A percentile compares a stretch with the other conserved stretches of the same genome.
phyloP scores from a whole-genome alignment of 2,797 vertebrate species.

The Syngnathus acus region DNA sequence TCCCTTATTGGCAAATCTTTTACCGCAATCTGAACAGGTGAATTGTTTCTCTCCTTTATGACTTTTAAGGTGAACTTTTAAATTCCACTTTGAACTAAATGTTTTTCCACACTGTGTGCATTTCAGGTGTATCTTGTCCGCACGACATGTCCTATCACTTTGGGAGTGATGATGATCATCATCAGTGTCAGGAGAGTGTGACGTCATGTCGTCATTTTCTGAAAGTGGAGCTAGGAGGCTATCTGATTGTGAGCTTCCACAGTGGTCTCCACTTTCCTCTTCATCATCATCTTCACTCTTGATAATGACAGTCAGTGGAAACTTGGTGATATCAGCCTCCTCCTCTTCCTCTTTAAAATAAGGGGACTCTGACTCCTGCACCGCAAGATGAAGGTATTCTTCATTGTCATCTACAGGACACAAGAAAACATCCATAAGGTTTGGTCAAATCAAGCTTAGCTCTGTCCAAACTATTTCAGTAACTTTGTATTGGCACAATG shows the following conservation, averaged over 20 bases:
- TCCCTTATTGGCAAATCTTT: not conserved
- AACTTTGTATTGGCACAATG: no score
- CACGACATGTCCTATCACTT: not conserved
- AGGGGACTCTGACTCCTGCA: no score
- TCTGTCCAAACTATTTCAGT: no score
- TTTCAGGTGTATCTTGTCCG: not conserved
- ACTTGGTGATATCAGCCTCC: not conserved
- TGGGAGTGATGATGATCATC: not conserved
- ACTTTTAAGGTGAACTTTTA: not conserved
- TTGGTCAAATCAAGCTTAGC: no score
- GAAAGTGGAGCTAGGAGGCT: not conserved
- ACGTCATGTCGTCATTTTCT: not conserved
- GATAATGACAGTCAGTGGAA: not conserved
- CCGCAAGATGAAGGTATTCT: not conserved
- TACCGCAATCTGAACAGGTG: not conserved
- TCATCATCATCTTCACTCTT: not conserved
- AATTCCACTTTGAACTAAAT: not conserved
- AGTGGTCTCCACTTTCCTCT: not conserved
- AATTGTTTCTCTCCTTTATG: conserved; percentile 1
- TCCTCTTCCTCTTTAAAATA: not conserved
- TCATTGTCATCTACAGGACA: no score
- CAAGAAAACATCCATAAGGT: no score
- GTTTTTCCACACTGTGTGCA: not conserved
- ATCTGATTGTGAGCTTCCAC: not conserved
- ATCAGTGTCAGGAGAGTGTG: not conserved